Percentiles rank a stretch among this genome's conserved stretches.
Evolutionary conservation across 2,797 vertebrate species (phyloP).

Genomic region (Anolis apletophallus): DNA sequence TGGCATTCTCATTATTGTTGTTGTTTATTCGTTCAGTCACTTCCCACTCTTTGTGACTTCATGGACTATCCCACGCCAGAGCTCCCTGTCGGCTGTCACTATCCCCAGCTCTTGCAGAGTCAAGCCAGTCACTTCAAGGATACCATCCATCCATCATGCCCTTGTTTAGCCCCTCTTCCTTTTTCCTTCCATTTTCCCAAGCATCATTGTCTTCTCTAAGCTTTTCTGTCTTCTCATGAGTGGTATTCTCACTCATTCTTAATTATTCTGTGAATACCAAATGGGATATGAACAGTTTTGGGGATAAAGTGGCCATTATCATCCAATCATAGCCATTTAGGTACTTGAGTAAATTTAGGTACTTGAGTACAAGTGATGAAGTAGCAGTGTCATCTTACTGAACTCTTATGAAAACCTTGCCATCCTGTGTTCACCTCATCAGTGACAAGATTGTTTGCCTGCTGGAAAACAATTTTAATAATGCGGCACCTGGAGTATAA

Average conservation of each 20-base stretch:
- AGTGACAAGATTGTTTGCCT: slow-evolving; percentile 3
- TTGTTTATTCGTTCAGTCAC: no score
- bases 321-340: slow-evolving; percentile 1
- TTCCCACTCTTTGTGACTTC: no score
- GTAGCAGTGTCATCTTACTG: slow-evolving; percentile 63
- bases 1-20: no score
- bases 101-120: no score
- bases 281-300: slow-evolving; percentile 70
- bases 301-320: slow-evolving; percentile 69
- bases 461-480: slow-evolving; percentile 12
- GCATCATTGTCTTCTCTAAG: no score
- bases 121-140: no score
- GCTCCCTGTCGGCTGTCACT: no score
- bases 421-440: neutral
- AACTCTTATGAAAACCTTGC: slow-evolving; percentile 73
- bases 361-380: slow-evolving; percentile 63
- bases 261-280: slow-evolving; percentile 79
- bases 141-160: no score
- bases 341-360: slow-evolving; percentile 36
- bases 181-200: no score
- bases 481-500: neutral
- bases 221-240: no score
- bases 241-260: slow-evolving; percentile 68
- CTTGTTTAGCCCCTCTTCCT: no score
- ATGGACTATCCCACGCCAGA: no score